Evolutionary conservation across 1,140 invertebrate genomes (phyloP).

Genomic region (Mylabris phalerata): DNA sequence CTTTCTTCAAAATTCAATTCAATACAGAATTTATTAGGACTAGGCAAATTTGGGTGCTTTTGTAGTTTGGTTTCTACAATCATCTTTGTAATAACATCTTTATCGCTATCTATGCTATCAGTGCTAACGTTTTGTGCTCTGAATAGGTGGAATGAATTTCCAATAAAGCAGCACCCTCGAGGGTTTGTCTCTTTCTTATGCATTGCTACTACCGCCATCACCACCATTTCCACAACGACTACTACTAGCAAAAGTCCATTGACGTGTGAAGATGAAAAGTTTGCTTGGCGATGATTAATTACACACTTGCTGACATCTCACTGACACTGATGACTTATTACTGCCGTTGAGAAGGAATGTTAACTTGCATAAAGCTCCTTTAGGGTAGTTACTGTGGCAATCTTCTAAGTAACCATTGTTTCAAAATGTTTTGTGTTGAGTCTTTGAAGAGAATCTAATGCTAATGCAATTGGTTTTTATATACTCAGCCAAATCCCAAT

Average conservation of each 20-base stretch:
- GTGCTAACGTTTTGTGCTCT: too few species aligned
- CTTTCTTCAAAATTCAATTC: too few species aligned
- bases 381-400: slow-evolving; percentile 17
- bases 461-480: slow-evolving; percentile 32
- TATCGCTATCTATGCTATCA: too few species aligned
- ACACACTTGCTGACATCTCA: slow-evolving; percentile 21
- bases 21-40: too few species aligned
- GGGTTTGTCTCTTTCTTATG: too few species aligned
- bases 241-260: slow-evolving; percentile 1
- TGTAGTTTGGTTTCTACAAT: background rate
- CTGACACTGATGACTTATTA: slow-evolving; percentile 29
- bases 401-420: slow-evolving; percentile 29
- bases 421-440: slow-evolving; percentile 21
- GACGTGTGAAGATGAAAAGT: slow-evolving; percentile 20
- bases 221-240: too few species aligned
- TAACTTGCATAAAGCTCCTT: slow-evolving; percentile 16
- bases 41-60: too few species aligned
- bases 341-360: slow-evolving; percentile 14
- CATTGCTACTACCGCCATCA: too few species aligned
- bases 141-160: slow-evolving; percentile 16
- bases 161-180: background rate
- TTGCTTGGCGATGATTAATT: slow-evolving; percentile 26
- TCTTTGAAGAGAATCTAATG: slow-evolving; percentile 25
- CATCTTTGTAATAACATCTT: background rate
- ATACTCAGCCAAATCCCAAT: slow-evolving; percentile 26